phyloP scores from a whole-genome alignment of 2,797 vertebrate species.

The Gastrophryne carolinensis region DNA sequence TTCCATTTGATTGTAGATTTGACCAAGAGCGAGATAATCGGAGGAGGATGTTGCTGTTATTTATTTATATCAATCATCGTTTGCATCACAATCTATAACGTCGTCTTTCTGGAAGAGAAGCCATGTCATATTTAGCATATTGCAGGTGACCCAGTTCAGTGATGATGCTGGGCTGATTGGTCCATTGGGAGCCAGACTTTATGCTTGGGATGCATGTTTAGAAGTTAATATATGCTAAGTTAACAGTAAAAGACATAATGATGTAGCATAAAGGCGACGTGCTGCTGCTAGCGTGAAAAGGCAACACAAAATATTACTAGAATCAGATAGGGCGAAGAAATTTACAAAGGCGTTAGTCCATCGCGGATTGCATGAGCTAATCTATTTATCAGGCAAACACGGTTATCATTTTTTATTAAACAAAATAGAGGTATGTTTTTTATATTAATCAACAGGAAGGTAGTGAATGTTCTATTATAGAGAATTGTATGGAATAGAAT shows the following conservation, averaged over 20 bases:
- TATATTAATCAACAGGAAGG: too few species aligned
- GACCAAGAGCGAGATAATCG: background rate
- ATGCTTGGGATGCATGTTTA: constrained; percentile 27
- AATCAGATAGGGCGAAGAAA: background rate
- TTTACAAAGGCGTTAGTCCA: background rate
- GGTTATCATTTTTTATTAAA: background rate
- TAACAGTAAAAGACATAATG: background rate
- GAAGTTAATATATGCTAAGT: constrained; percentile 3
- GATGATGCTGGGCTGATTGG: background rate
- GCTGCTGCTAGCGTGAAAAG: background rate
- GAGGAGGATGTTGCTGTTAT: background rate
- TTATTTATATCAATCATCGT: background rate
- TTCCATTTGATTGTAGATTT: background rate
- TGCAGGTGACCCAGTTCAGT: background rate
- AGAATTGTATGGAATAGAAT: too few species aligned
- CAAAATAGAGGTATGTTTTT: background rate
- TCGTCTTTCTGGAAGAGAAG: background rate
- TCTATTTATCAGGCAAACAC: background rate
- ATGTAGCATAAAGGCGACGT: constrained; percentile 20
- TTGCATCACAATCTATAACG: background rate
- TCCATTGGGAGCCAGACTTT: constrained; percentile 2
- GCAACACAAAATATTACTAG: background rate
- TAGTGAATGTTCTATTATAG: too few species aligned
- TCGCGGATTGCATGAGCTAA: background rate
- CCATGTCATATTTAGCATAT: background rate